Conservation (phyloP, 2,888 invertebrate genomes). For the Pollenia griseotomentosa region DNA sequence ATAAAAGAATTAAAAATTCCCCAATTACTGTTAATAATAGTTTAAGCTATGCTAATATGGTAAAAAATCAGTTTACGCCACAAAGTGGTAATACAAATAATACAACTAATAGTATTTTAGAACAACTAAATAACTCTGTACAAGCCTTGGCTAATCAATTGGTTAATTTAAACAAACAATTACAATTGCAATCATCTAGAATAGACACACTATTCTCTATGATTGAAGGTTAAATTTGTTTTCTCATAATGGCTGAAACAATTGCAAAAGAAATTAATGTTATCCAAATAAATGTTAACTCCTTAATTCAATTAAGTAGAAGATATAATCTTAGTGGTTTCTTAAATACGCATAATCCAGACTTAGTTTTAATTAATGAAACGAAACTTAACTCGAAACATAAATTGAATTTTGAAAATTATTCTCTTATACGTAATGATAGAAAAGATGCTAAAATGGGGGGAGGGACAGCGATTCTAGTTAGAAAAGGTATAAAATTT, state of each 20-base stretch:
- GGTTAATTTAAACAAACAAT: conserved; percentile 31
- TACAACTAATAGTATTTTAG: conserved; percentile 14
- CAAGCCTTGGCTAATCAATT: conserved; percentile 31
- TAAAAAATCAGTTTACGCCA: neutral
- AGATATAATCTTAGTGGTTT: neutral
- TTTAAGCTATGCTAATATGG: conserved; percentile 19
- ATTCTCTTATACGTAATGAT: neutral
- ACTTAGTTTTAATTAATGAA: conserved; percentile 12
- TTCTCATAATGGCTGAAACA: conserved; percentile 10
- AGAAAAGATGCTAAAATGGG: conserved; percentile 8
- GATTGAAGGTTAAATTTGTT: conserved; percentile 1
- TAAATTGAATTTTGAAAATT: conserved; percentile 2
- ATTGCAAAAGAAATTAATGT: conserved; percentile 10
- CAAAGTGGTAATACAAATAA: neutral
- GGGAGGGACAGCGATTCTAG: conserved; percentile 1
- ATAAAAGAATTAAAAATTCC: neutral
- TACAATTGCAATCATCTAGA: conserved; percentile 29
- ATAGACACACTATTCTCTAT: conserved; percentile 22
- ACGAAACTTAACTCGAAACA: conserved; percentile 6
- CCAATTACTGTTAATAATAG: neutral
- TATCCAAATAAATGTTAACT: conserved; percentile 17
- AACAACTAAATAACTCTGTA: conserved; percentile 20
- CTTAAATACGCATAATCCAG: conserved; percentile 1
- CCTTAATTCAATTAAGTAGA: conserved; percentile 20
- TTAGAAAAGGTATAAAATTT: conserved; percentile 27